phyloP scores from a whole-genome alignment of 2,113 vertebrate species.

The Ahaetulla prasina region DNA sequence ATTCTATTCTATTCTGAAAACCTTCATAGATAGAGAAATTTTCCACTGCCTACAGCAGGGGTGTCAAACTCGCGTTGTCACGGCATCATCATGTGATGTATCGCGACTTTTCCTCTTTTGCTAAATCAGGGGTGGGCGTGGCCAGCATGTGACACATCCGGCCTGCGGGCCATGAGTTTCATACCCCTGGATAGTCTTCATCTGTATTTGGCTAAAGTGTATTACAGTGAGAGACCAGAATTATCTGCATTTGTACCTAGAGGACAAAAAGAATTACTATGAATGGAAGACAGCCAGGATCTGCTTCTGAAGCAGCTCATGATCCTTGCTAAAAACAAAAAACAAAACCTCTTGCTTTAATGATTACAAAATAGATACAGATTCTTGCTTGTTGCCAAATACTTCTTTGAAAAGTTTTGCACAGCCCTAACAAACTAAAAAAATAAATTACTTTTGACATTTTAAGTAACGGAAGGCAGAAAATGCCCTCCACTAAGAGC shows the following conservation, averaged over 20 bases:
- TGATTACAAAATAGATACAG: background rate
- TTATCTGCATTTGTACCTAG: background rate
- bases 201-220: background rate
- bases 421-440: background rate
- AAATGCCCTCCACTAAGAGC: background rate
- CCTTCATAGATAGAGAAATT: background rate
- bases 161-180: no score
- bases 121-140: no score
- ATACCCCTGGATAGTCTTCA: background rate
- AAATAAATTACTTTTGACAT: background rate
- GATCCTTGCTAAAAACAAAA: background rate
- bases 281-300: background rate
- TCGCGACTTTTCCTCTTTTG: no score
- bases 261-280: background rate
- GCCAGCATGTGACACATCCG: no score
- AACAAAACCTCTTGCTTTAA: background rate
- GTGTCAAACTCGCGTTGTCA: no score
- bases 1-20: no score
- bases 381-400: background rate
- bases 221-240: background rate
- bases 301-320: background rate
- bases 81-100: no score
- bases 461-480: background rate
- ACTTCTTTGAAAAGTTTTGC: background rate
- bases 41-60: background rate